Percentiles rank a stretch among this genome's conserved stretches.
Conservation (phyloP, 2,113 vertebrate species). For the Nothoprocta perdicaria region DNA sequence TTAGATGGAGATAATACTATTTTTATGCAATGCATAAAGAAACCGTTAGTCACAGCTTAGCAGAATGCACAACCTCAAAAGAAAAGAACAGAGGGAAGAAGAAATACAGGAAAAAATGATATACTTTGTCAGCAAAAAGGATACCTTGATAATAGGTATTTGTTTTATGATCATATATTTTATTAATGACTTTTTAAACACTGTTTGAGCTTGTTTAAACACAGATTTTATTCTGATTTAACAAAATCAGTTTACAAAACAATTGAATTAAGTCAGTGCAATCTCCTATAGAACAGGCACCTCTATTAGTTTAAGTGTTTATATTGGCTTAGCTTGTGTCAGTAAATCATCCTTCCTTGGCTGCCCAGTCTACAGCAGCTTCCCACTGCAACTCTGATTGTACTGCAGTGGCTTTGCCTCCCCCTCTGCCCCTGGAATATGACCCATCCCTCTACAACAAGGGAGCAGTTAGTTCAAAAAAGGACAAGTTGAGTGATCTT, state of each 20-base stretch:
- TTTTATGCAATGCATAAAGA: neutral
- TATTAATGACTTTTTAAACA: slow-evolving; percentile 45
- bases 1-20: neutral
- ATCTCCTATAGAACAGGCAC: slow-evolving; percentile 39
- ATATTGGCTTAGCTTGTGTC: slow-evolving; percentile 55
- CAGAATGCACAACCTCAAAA: neutral
- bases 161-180: slow-evolving; percentile 26
- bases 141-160: neutral
- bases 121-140: neutral
- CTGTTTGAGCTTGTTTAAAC: slow-evolving; percentile 29
- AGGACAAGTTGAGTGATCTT: neutral
- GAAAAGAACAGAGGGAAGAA: neutral
- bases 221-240: slow-evolving; percentile 51
- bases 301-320: slow-evolving; percentile 51
- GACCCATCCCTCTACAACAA: neutral
- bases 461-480: neutral
- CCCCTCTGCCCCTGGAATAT: neutral
- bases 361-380: neutral
- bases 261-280: slow-evolving; percentile 52
- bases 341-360: slow-evolving; percentile 37
- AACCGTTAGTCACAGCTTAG: neutral
- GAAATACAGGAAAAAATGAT: neutral
- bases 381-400: neutral
- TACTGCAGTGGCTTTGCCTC: slow-evolving; percentile 24
- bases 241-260: slow-evolving; percentile 50